phyloP scores from a whole-genome alignment of 2,888 invertebrate species.

The Eilema sororculum region DNA sequence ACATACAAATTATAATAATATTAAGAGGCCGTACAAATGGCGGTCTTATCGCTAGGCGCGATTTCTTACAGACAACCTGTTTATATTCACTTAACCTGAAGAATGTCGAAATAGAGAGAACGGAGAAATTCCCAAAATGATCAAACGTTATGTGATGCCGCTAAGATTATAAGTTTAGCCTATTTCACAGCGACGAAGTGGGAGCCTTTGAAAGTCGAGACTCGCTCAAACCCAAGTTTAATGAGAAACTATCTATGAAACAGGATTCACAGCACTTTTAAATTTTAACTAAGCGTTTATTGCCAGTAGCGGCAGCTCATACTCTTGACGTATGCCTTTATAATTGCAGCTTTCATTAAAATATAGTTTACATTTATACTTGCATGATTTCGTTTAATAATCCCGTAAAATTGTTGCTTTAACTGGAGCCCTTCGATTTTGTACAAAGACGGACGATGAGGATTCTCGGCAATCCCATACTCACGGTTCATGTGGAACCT shows the following conservation, averaged over 20 bases:
- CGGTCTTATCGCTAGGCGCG: no score
- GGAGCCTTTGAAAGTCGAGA: conserved; percentile 63
- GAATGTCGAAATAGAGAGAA: conserved; percentile 52
- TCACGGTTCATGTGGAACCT: no score
- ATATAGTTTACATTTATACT: conserved; percentile 65
- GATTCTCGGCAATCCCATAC: no score
- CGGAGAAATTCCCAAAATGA: conserved; percentile 58
- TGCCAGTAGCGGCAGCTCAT: conserved; percentile 40
- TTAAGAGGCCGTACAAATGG: no score
- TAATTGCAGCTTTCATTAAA: conserved; percentile 70
- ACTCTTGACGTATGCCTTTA: conserved; percentile 57
- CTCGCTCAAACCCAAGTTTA: conserved; percentile 55
- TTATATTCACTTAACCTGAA: conserved; percentile 57
- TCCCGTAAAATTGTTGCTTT: conserved; percentile 48
- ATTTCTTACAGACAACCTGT: no score
- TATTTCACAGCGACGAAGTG: conserved; percentile 58
- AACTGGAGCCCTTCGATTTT: no score
- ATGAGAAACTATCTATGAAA: conserved; percentile 68
- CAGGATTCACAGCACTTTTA: conserved; percentile 53
- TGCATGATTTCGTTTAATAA: conserved; percentile 54
- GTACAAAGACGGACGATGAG: no score
- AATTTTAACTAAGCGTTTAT: conserved; percentile 69
- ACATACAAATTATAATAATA: no score
- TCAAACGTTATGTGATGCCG: conserved; percentile 70
- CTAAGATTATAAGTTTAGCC: conserved; percentile 47